Base-by-base conservation (phyloP, 1,140 invertebrate species). In the Drosophila sp. region DNA sequence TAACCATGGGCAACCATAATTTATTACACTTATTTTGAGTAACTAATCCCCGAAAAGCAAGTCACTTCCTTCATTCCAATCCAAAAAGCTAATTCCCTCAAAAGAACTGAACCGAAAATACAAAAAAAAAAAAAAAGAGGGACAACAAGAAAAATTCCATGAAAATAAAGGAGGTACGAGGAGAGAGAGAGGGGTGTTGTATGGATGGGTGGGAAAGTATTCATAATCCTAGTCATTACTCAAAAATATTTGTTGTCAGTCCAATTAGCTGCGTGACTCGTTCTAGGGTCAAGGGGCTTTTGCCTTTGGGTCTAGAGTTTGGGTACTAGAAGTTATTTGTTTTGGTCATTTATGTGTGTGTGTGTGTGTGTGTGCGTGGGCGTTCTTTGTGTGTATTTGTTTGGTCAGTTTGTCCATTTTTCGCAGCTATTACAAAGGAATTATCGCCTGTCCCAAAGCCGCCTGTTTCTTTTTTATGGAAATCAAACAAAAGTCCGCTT, bases 231-330 rank as follows among this genome's bases (percentile, higher is more conserved):
- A 72, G 64, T 77, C 82, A 85, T 85, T 87, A 85, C 82, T 85
- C 82, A 85, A 82, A 85, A 85, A 86, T 86, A 72, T 84, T 85
- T 80, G 81, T 87, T 86, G 83, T 86, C 82, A 87, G 83, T 87
- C 82, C 83, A 86, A 86, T 86, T 86, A 86, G 82, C 82, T 87
- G 83, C 83, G 82, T 86, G 82, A 87, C 82, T 87, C 83, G 60
- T 38, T 29, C 67, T 65, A 66, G 82, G 83, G 82, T 86, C 83
- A 87, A 76, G 67, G 75, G 76, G 76, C 70, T 74, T 72, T 72
- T 76, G 71, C 75, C 60, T 58, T 54, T 17, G 17, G 17, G 17
- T 17, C 17, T 17, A 17, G 56, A 47, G 47, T 55, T 38, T 62
- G 50, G 70, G 61, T 41, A 17, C 70, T 66, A 61, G 23, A 8